A percentile compares a stretch with the other conserved stretches of the same genome.
phyloP scores from a whole-genome alignment of 2,113 vertebrate species.

The Talpa occidentalis region DNA sequence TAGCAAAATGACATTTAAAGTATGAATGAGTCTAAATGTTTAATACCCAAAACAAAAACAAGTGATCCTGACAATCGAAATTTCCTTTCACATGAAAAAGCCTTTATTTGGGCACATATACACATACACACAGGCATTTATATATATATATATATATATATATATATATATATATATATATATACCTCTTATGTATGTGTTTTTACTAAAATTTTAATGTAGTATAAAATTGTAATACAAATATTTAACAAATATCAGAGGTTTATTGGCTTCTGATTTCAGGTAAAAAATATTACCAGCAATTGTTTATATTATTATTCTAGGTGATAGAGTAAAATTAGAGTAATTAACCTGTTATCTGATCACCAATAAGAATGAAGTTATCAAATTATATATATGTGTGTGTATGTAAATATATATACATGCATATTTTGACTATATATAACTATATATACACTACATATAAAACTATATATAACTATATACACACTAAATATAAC shows the following conservation, averaged over 20 bases:
- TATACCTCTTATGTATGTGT: background rate
- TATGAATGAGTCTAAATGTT: background rate
- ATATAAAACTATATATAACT: no score
- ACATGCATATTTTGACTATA: no score
- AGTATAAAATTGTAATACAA: background rate
- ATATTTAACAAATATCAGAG: background rate
- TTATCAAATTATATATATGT: background rate
- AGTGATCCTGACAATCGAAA: background rate
- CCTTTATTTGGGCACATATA: background rate
- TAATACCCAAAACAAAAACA: background rate
- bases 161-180: no score
- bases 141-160: no score
- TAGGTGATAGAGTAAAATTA: background rate
- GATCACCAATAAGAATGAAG: conserved; percentile 3
- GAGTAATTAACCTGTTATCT: conserved; percentile 12
- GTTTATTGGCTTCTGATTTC: background rate
- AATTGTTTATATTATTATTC: background rate
- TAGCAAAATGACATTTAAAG: background rate
- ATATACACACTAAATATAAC: no score
- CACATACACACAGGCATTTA: accelerated
- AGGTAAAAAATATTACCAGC: background rate
- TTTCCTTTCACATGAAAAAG: background rate
- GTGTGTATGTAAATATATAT: no score
- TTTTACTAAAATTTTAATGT: background rate
- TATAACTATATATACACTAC: no score